A percentile compares a stretch with the other conserved stretches of the same genome.
These are phyloP conservation scores for Pempheris klunzingeri DNA, from an alignment of 2,797 vertebrate species.

Conservation along the genomic window DNA sequence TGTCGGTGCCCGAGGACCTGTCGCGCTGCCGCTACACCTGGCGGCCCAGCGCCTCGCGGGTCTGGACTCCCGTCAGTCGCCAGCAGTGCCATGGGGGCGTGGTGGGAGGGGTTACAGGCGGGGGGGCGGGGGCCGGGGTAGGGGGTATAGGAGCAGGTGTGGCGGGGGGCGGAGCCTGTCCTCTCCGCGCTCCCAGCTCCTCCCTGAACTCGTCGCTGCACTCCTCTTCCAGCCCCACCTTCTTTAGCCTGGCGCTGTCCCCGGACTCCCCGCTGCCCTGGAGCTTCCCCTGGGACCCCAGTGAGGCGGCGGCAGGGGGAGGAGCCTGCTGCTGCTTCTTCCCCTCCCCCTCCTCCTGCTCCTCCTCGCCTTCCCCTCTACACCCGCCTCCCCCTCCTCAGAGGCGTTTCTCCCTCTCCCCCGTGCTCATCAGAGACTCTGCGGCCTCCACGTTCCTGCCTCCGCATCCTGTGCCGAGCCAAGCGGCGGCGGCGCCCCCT, in stretches of 20 bases:
- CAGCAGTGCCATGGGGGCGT: conserved; percentile 84
- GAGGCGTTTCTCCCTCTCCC: conserved; percentile 92
- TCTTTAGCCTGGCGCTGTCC: conserved; percentile 91
- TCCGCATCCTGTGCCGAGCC: conserved; percentile 77
- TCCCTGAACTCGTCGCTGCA: conserved; percentile 91
- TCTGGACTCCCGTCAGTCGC: conserved; percentile 94
- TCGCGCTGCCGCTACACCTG: conserved; percentile 93
- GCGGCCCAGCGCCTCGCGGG: conserved; percentile 92
- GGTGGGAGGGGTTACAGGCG: conserved; percentile 77
- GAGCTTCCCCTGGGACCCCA: conserved; percentile 88
- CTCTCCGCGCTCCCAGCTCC: conserved; percentile 89
- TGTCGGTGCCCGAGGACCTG: conserved; percentile 93
- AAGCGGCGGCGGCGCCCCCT: conserved; percentile 74
- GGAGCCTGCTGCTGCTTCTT: conserved; percentile 88
- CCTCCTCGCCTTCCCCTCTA: conserved; percentile 85
- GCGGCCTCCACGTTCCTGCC: conserved; percentile 87
- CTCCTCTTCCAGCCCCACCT: conserved; percentile 90
- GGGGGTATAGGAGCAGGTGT: conserved; percentile 76
- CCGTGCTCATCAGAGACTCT: conserved; percentile 91
- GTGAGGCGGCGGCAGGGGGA: conserved; percentile 74
- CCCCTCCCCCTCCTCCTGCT: conserved; percentile 86
- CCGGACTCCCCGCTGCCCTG: conserved; percentile 89
- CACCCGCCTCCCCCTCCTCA: conserved; percentile 87
- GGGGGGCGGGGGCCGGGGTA: conserved; percentile 50
- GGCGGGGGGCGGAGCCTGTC: conserved; percentile 84